Evolutionary conservation across 2,888 invertebrate genomes (phyloP).

Genomic region (Melikaiella ostensackeni): DNA sequence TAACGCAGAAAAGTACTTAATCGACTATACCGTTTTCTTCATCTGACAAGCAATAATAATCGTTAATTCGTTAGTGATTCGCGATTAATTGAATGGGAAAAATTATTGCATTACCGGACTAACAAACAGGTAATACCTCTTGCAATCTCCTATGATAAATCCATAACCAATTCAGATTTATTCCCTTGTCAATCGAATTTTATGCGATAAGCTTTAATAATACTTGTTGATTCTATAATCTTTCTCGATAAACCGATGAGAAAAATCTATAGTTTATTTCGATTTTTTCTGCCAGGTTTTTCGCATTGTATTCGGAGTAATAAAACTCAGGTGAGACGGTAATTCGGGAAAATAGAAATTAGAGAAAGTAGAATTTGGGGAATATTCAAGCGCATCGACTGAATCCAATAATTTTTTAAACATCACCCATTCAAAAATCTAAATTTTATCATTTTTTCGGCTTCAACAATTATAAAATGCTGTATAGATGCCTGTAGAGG

Average conservation of each 20-base stretch:
- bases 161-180: conserved; percentile 29
- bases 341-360: no score
- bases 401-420: no score
- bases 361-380: no score
- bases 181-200: conserved; percentile 26
- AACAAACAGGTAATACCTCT: conserved; percentile 14
- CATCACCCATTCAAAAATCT: no score
- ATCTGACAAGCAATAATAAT: conserved; percentile 32
- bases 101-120: conserved; percentile 28
- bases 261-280: neutral
- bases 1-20: conserved; percentile 19
- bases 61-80: conserved; percentile 33
- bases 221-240: neutral
- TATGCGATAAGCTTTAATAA: conserved; percentile 9
- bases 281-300: no score
- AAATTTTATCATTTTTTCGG: neutral
- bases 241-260: conserved; percentile 3
- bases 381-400: no score
- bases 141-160: conserved; percentile 30
- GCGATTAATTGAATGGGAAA: conserved; percentile 31
- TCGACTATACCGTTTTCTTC: conserved; percentile 24
- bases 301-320: no score
- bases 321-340: no score
- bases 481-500: neutral
- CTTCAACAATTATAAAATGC: neutral